Conservation (phyloP, 23 tunicate species). For the Pegea sp. region DNA sequence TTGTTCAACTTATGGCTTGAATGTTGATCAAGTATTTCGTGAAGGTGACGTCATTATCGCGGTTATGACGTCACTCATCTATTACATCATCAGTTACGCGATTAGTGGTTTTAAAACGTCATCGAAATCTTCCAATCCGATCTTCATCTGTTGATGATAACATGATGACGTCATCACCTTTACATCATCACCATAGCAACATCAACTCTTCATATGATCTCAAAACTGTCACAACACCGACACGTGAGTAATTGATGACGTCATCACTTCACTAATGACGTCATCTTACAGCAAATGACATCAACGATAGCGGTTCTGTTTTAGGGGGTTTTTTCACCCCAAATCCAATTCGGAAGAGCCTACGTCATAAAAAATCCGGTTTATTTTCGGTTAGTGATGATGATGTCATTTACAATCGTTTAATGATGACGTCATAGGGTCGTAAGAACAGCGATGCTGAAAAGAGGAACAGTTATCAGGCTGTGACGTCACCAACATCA, state of each 20-base stretch:
- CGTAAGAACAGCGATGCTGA: conserved; percentile 69
- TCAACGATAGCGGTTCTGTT: conserved; percentile 24
- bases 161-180: not conserved
- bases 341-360: conserved; percentile 52
- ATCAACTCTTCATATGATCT: not conserved
- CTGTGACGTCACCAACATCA: not conserved
- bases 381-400: no score
- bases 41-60: conserved; percentile 36
- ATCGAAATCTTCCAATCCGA: not conserved
- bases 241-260: no score
- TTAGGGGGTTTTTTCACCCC: conserved; percentile 44
- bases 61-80: no score
- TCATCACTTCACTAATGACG: no score
- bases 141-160: not conserved
- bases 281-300: no score
- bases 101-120: not conserved
- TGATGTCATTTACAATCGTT: no score
- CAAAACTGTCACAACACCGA: no score
- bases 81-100: conserved; percentile 3
- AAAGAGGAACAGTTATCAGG: conserved; percentile 13
- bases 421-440: no score
- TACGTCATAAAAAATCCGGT: conserved; percentile 40
- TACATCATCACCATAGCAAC: not conserved
- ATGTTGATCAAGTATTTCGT: conserved; percentile 70
- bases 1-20: conserved; percentile 86